Evolutionary conservation across 2,888 invertebrate species (phyloP).

Genomic region (Lordiphosa fenestrarum): DNA sequence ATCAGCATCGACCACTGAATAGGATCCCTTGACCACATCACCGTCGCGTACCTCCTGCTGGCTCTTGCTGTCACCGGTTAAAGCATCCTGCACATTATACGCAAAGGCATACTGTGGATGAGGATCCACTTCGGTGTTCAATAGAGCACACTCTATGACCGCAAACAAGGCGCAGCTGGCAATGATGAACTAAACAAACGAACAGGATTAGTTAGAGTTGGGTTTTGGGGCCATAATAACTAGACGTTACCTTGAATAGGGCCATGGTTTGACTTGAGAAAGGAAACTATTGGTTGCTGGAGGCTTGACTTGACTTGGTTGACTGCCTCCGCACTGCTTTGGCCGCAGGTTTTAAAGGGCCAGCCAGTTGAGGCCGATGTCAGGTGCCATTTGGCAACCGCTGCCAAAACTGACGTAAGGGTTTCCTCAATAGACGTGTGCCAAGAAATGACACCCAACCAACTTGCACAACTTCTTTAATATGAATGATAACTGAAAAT

Average conservation of each 20-base stretch:
- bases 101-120: conserved; percentile 77
- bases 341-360: conserved; percentile 54
- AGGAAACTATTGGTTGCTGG: conserved; percentile 1
- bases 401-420: conserved; percentile 58
- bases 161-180: conserved; percentile 47
- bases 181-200: conserved; percentile 29
- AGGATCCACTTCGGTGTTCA: conserved; percentile 68
- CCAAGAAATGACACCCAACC: conserved; percentile 41
- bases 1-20: conserved; percentile 79
- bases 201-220: conserved; percentile 8
- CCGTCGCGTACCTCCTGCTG: conserved; percentile 79
- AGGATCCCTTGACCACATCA: conserved; percentile 79
- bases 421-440: conserved; percentile 75
- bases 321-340: conserved; percentile 45
- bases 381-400: conserved; percentile 53
- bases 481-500: conserved; percentile 58
- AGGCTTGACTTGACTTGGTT: conserved; percentile 39
- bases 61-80: conserved; percentile 79
- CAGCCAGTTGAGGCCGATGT: conserved; percentile 5
- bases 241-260: conserved; percentile 50
- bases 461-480: conserved; percentile 36
- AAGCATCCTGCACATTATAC: conserved; percentile 77
- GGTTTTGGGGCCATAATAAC: conserved; percentile 3
- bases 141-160: conserved; percentile 42
- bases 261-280: conserved; percentile 33